Conservation (phyloP, 2,888 invertebrate species). For the Agonopterix arenella region DNA sequence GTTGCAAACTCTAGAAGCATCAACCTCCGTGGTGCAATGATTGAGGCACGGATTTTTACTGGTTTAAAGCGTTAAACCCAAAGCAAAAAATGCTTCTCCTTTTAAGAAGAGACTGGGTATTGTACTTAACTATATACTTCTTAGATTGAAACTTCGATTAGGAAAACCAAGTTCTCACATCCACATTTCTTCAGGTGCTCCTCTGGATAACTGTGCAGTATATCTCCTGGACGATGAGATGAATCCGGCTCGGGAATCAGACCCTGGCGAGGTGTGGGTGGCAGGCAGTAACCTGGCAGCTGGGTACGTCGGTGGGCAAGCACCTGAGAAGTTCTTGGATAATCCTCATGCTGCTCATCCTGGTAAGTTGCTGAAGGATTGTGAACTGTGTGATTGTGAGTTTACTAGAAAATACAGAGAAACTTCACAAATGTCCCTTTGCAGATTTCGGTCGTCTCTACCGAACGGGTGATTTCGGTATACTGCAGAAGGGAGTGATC, state of each 20-base stretch:
- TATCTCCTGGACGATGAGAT: slow-evolving; percentile 87
- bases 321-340: slow-evolving; percentile 83
- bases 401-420: background rate
- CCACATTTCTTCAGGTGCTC: slow-evolving; percentile 72
- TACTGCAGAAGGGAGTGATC: slow-evolving; percentile 81
- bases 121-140: too few species aligned
- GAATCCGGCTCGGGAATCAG: slow-evolving; percentile 82
- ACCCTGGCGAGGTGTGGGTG: slow-evolving; percentile 89
- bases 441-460: slow-evolving; percentile 84
- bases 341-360: slow-evolving; percentile 81
- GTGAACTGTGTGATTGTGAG: background rate
- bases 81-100: too few species aligned
- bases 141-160: too few species aligned
- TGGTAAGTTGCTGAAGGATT: slow-evolving; percentile 26
- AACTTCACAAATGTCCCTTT: background rate
- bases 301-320: slow-evolving; percentile 87
- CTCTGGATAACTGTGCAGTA: slow-evolving; percentile 87
- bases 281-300: slow-evolving; percentile 87
- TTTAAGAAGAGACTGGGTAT: too few species aligned
- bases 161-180: too few species aligned
- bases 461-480: slow-evolving; percentile 91
- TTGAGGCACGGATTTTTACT: too few species aligned
- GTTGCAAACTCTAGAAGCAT: too few species aligned
- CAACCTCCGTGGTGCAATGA: too few species aligned
- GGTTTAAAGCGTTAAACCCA: too few species aligned